Evolutionary conservation across 2,113 vertebrate genomes (phyloP), one percentile per base, ranked within the genome.

Genomic region (Entelurus aequoreus): DNA sequence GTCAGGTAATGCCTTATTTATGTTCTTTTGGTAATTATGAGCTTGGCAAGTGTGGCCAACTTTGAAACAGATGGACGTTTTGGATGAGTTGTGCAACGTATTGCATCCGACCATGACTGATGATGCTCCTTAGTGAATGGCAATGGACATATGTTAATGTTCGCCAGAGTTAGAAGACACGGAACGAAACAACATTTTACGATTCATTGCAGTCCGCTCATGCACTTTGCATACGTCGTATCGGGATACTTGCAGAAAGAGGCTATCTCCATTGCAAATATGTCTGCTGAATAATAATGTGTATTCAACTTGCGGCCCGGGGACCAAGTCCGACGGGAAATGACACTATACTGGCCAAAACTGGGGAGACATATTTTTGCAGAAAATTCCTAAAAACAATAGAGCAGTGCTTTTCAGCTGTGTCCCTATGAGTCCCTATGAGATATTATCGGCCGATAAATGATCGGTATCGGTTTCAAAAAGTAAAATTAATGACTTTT

Each of bases 11-110:
- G 11, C 5, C 28, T 54, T 54, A 60, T 69, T 65, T 71, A 62
- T 68, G 46, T 36, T 65, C 49, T 66, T 53, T 60, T 10, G 44
- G 50, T 51, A 64, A 50, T 47, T 49, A 58, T 50, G 48, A 62
- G 44, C n/a, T 40, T 6, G 14, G 65, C 36, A 72, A 69, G 62
- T 19, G 15, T 11, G 9, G 15, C 37, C 48, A 56, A 48, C n/a
- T 9, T 10, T 28, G 16, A 63, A 76, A 55, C 70, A 77, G 63
- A 65, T 78, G 50, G 60, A 63, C 0, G 19, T 62, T 64, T 69
- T 72, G 55, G 47, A 61, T 21, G 63, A 65, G 8, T 16, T 62
- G 50, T 40, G 53, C 48, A 62, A 53, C 14, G 54, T 46, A 64
- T 19, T 49, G 8, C 44, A 65, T 35, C 15, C 36, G 58, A 60